Evolutionary conservation across 2,888 invertebrate genomes (phyloP), one percentile per base, ranked within the genome.

Genomic region (Agrotis exclamationis): DNA sequence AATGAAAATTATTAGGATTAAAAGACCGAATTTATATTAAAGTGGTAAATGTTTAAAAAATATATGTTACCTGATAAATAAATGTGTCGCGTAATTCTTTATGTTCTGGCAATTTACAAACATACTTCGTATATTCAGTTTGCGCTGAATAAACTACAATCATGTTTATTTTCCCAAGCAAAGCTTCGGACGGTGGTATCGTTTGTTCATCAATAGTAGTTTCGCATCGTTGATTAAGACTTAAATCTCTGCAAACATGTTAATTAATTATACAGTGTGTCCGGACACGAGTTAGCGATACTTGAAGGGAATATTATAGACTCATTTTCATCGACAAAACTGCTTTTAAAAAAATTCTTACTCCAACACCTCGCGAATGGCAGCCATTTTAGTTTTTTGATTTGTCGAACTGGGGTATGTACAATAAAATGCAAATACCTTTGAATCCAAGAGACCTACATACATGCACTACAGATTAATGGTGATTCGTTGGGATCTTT

Each of bases 21-120:
- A 14, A 47, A 39, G 6, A 63, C 9, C 1, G 6, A 13, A 2
- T n/a, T 9, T 24, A 22, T n/a, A 16, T 20, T 45, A 14, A 50
- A 57, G 9, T n/a, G 18, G 1, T 24, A 47, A 24, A 39, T 14
- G 20, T 13, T 39, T n/a, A 48, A n/a, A 47, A n/a, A 0, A 11
- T 28, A 63, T 59, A 48, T 2, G 33, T 72, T 22, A 95, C 96
- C 90, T 96, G 92, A 84, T 95, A 97, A 85, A 97, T 96, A 79
- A 96, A 96, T 0, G 97, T 97, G 79, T 97, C 97, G 4, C 90
- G 90, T 73, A 97, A 93, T 59, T 85, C 60, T 24, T 96, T 94
- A 71, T 91, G 88, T 58, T 96, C 93, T 4, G 89, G 80, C n/a
- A 96, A 86, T 3, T 90, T 85, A 77, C 96, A 96, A 1, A 78